These are phyloP conservation scores for Danio choprae DNA, from an alignment of 2,797 vertebrate genomes.

Conservation along the genomic window DNA sequence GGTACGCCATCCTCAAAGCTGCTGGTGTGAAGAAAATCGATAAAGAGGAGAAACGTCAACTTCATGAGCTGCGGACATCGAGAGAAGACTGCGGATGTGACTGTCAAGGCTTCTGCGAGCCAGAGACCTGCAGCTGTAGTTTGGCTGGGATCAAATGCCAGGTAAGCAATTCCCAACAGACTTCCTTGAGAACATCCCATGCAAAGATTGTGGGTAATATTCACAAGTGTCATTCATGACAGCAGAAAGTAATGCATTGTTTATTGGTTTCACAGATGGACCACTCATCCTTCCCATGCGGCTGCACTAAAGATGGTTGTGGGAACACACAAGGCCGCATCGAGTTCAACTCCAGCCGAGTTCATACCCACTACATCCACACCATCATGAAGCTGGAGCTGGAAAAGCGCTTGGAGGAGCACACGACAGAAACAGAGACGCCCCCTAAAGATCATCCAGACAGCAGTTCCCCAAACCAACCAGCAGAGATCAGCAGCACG, in stretches of 20 bases:
- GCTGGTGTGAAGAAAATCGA: slow-evolving; percentile 93
- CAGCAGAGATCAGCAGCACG: slow-evolving; percentile 56
- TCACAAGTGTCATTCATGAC: not conserved
- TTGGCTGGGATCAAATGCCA: slow-evolving; percentile 96
- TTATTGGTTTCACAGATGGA: slow-evolving; percentile 85
- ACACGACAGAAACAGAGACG: slow-evolving; percentile 65
- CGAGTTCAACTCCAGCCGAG: slow-evolving; percentile 93
- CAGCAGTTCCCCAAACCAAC: not conserved
- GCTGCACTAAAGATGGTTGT: slow-evolving; percentile 93
- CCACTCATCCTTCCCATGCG: slow-evolving; percentile 95
- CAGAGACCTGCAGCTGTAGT: slow-evolving; percentile 94
- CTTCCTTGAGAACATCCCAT: not conserved
- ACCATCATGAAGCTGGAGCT: slow-evolving; percentile 97
- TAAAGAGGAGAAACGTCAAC: slow-evolving; percentile 92
- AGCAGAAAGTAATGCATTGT: not conserved
- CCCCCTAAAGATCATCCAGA: slow-evolving; percentile 49
- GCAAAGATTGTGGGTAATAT: not conserved
- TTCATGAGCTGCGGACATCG: slow-evolving; percentile 89
- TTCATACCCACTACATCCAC: slow-evolving; percentile 96
- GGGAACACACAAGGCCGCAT: slow-evolving; percentile 92
- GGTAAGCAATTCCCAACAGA: slow-evolving; percentile 72
- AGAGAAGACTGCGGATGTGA: slow-evolving; percentile 93
- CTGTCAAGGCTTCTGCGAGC: slow-evolving; percentile 93
- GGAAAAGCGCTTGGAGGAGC: slow-evolving; percentile 88
- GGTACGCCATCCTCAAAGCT: slow-evolving; percentile 87